Evolutionary conservation across 2,113 vertebrate species (phyloP).

Genomic region (Steatornis caripensis): DNA sequence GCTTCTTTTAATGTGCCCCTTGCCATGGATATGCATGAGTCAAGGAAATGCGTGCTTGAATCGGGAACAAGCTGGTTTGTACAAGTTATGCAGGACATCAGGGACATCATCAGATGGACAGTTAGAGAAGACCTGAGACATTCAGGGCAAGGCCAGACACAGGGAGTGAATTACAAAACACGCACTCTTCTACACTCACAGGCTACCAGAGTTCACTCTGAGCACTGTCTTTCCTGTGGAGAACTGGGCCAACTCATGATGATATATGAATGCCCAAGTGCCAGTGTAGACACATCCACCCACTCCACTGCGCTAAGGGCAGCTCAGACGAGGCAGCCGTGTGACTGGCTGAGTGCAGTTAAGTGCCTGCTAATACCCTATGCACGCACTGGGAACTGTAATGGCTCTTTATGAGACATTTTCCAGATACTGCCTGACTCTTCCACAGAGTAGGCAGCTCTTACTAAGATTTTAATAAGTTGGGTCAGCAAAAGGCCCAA

Average conservation of each 20-base stretch:
- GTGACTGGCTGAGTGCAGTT: neutral
- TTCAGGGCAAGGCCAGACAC: neutral
- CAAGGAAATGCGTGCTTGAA: neutral
- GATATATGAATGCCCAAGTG: neutral
- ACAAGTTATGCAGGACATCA: neutral
- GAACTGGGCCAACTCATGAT: neutral
- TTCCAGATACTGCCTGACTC: neutral
- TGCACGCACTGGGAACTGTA: neutral
- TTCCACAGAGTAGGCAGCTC: neutral
- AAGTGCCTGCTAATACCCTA: conserved; percentile 19
- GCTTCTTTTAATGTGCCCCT: neutral
- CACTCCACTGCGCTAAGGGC: neutral
- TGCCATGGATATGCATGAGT: neutral
- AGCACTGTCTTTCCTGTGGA: neutral
- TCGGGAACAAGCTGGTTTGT: neutral
- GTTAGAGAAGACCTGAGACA: neutral
- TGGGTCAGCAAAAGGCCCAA: neutral
- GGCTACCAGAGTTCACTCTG: neutral
- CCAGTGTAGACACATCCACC: neutral
- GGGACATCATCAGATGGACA: neutral
- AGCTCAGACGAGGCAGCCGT: neutral
- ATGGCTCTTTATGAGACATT: neutral
- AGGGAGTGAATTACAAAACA: neutral
- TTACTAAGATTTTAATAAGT: conserved; percentile 26
- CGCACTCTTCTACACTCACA: neutral